Conservation (phyloP, 2,797 vertebrate species). For the Pogonophryne albipinna region DNA sequence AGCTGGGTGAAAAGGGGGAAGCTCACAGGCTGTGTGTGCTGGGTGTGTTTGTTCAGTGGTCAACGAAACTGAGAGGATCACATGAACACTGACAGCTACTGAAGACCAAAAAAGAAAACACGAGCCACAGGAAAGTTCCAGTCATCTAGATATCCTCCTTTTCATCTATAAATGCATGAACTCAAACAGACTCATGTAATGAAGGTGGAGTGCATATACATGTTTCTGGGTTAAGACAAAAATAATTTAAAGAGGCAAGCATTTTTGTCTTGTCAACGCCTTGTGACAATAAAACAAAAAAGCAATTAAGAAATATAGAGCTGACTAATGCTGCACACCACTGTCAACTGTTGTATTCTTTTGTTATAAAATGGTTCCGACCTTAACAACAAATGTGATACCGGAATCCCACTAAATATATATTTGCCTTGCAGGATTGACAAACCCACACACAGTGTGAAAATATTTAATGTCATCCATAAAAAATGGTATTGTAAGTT, state of each 20-base stretch:
- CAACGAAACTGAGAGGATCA: slow-evolving; percentile 18
- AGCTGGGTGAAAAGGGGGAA: slow-evolving; percentile 4
- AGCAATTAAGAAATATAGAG: background rate
- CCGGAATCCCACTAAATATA: background rate
- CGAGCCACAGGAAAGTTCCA: slow-evolving; percentile 13
- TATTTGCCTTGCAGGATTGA: background rate
- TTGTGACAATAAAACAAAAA: background rate
- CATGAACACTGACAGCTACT: slow-evolving; percentile 35
- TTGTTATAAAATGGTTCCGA: slow-evolving; percentile 10
- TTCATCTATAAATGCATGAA: slow-evolving; percentile 5
- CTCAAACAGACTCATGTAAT: background rate
- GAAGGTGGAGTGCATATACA: background rate
- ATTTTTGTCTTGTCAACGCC: background rate
- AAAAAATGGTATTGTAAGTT: too few species aligned
- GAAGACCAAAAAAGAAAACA: slow-evolving; percentile 46
- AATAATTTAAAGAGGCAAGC: background rate
- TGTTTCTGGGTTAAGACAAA: background rate
- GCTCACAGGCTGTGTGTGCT: slow-evolving; percentile 18
- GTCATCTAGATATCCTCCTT: background rate
- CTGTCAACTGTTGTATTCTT: slow-evolving; percentile 11
- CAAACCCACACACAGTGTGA: background rate
- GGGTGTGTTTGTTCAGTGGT: slow-evolving; percentile 11
- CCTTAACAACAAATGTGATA: slow-evolving; percentile 24
- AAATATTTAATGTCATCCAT: too few species aligned
- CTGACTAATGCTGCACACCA: background rate